A percentile compares a stretch with the other conserved stretches of the same genome.
Evolutionary conservation across 2,888 invertebrate genomes (phyloP).

Genomic region (Ferrisia virgata): DNA sequence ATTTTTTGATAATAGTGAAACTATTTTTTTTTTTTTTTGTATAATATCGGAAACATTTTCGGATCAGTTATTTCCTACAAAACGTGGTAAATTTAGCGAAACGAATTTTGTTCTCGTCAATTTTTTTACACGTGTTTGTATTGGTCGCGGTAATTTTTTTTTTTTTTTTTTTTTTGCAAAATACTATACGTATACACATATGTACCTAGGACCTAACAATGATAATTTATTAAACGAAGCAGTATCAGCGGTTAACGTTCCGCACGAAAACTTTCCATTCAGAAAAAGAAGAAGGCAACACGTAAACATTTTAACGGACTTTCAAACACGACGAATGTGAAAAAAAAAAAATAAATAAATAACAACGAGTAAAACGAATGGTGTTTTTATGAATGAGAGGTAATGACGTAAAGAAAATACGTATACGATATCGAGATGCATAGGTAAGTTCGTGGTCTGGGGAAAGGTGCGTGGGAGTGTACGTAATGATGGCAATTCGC

Average conservation of each 20-base stretch:
- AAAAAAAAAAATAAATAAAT: background rate
- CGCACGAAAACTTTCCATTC: background rate
- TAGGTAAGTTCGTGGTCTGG: background rate
- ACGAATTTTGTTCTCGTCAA: background rate
- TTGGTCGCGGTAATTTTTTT: background rate
- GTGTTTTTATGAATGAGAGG: background rate
- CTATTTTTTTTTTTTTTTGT: background rate
- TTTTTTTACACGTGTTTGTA: background rate
- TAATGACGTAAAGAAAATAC: background rate
- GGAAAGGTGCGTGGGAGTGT: slow-evolving; percentile 9
- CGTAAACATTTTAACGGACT: slow-evolving; percentile 1
- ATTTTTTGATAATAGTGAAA: background rate
- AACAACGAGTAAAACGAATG: background rate
- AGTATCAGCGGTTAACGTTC: background rate
- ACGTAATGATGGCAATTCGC: too few species aligned
- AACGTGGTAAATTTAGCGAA: background rate
- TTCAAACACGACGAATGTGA: background rate
- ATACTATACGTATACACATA: background rate
- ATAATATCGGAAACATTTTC: background rate
- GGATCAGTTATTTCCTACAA: background rate
- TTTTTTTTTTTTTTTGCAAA: too few species aligned
- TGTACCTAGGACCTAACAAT: background rate
- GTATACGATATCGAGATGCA: background rate
- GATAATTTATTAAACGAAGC: background rate
- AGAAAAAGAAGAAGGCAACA: background rate